Percentiles rank a stretch among this genome's conserved stretches.
Evolutionary conservation across 2,113 vertebrate genomes (phyloP).

Genomic region (Emydocephalus ijimae): DNA sequence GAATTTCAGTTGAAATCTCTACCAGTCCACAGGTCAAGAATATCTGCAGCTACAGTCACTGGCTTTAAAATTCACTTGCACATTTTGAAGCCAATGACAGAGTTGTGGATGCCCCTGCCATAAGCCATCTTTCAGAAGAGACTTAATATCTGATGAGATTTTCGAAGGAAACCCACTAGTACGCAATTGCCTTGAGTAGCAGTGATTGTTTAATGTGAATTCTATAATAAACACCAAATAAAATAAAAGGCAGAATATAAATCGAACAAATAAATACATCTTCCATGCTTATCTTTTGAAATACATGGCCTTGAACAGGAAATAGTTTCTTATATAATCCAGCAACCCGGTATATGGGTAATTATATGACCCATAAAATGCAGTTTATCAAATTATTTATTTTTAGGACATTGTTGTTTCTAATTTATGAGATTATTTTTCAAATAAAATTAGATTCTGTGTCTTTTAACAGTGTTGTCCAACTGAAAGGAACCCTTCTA

Average conservation of each 20-base stretch:
- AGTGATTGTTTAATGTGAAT: background rate
- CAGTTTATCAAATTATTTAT: background rate
- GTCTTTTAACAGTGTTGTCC: background rate
- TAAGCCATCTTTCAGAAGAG: background rate
- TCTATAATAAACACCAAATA: background rate
- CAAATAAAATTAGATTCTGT: background rate
- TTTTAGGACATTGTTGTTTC: background rate
- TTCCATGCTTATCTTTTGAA: background rate
- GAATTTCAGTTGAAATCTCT: background rate
- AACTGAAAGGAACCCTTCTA: background rate
- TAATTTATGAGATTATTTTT: background rate
- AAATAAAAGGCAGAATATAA: background rate
- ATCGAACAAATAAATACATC: background rate
- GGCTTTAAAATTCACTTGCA: background rate
- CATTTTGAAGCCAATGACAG: background rate
- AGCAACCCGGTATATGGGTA: background rate
- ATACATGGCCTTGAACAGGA: background rate
- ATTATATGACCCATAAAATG: background rate
- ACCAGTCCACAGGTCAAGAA: background rate
- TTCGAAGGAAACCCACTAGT: background rate
- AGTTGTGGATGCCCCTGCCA: background rate
- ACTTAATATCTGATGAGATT: background rate
- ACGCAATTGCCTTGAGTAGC: background rate
- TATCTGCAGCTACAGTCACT: background rate
- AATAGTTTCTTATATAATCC: background rate